A percentile compares a stretch with the other conserved stretches of the same genome.
phyloP scores from a whole-genome alignment of 1,140 invertebrate genomes.

The Eubasilissa regina region DNA sequence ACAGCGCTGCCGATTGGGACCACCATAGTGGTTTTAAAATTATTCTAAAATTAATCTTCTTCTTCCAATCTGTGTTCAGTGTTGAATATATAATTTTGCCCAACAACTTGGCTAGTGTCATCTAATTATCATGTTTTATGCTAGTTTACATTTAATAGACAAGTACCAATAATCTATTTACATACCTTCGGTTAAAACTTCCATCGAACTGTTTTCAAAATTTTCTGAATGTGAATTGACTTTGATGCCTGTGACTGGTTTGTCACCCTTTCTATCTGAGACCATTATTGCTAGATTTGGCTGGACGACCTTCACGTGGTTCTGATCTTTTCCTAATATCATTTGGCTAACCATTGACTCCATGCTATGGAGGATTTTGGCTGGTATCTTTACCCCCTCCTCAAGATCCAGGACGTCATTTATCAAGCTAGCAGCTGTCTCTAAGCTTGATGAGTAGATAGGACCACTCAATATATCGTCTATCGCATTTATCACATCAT shows the following conservation, averaged over 20 bases:
- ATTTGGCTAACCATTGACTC: slow-evolving; percentile 64
- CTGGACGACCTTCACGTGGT: slow-evolving; percentile 57
- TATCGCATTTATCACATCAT: slow-evolving; percentile 39
- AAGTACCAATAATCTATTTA: not conserved
- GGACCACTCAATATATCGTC: slow-evolving; percentile 37
- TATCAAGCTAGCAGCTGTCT: slow-evolving; percentile 61
- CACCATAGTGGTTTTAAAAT: too few relatives aligned
- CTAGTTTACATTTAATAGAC: not conserved
- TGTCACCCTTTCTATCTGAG: slow-evolving; percentile 61
- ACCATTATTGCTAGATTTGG: slow-evolving; percentile 67
- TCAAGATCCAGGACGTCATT: slow-evolving; percentile 63
- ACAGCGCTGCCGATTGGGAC: too few relatives aligned
- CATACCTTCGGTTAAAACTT: slow-evolving; percentile 63
- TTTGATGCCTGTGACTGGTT: slow-evolving; percentile 64
- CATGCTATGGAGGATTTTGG: slow-evolving; percentile 64
- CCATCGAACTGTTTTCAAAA: slow-evolving; percentile 64
- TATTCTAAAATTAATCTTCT: too few relatives aligned
- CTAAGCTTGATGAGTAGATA: slow-evolving; percentile 26
- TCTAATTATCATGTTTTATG: too few relatives aligned
- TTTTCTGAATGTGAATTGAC: slow-evolving; percentile 62
- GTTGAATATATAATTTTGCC: too few relatives aligned
- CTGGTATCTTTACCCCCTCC: slow-evolving; percentile 64
- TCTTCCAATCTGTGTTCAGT: too few relatives aligned
- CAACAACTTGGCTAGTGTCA: too few relatives aligned
- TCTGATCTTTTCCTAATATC: slow-evolving; percentile 62